These are phyloP conservation scores for Drymonia ruficornis DNA, from an alignment of 2,888 invertebrate genomes.

Conservation along the genomic window DNA sequence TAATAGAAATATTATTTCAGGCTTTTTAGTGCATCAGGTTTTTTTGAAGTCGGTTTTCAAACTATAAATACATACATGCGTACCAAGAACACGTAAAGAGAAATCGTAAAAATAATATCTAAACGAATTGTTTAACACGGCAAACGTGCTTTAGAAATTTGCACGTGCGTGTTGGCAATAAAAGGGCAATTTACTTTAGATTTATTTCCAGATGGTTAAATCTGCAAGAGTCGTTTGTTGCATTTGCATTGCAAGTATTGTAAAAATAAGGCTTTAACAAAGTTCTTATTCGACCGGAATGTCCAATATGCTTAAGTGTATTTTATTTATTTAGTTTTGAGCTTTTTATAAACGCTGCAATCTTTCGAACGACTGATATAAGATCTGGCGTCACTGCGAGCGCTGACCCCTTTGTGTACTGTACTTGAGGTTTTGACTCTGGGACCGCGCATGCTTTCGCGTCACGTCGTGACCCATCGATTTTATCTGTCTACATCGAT, in stretches of 20 bases:
- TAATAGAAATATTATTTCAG: no score
- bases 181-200: constrained; percentile 20
- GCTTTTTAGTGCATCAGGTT: no score
- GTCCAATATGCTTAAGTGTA: no score
- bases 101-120: constrained; percentile 29
- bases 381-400: constrained; percentile 31
- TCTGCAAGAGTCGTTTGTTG: no score
- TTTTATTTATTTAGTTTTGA: not conserved
- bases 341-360: constrained; percentile 16
- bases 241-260: no score
- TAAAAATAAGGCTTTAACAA: no score
- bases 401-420: constrained; percentile 48
- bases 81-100: constrained; percentile 22
- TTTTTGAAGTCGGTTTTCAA: no score
- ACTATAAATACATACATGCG: no score
- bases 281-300: no score
- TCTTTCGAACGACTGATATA: constrained; percentile 33
- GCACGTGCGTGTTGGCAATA: constrained; percentile 25
- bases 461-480: constrained; percentile 23
- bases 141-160: constrained; percentile 41
- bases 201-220: constrained; percentile 19
- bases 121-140: constrained; percentile 36
- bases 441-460: constrained; percentile 25
- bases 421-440: constrained; percentile 37
- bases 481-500: constrained; percentile 18